phyloP scores from a whole-genome alignment of 1,140 invertebrate genomes.

The Dolichoris vasculosae region DNA sequence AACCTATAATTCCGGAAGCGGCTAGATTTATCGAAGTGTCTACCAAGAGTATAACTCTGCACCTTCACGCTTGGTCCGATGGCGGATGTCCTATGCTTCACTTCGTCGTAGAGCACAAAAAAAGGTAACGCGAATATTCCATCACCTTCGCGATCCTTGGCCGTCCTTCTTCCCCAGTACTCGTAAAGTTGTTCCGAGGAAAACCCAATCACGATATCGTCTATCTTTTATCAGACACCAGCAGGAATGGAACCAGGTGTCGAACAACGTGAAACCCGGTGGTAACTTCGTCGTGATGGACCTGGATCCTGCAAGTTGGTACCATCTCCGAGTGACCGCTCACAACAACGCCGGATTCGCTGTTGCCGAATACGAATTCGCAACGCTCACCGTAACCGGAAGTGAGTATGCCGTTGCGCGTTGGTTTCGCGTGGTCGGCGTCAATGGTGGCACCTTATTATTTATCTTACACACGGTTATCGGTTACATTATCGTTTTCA shows the following conservation, averaged over 20 bases:
- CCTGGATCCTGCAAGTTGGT: constrained; percentile 94
- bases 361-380: constrained; percentile 95
- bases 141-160: no score
- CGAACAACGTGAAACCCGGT: constrained; percentile 92
- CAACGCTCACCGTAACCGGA: constrained; percentile 94
- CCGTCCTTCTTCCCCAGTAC: no score
- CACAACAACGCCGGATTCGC: constrained; percentile 97
- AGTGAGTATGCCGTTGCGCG: constrained; percentile 77
- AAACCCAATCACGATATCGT: not conserved
- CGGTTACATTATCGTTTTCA: not conserved
- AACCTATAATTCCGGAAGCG: constrained; percentile 91
- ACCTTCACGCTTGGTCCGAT: constrained; percentile 94
- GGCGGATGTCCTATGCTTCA: constrained; percentile 96
- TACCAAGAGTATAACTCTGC: constrained; percentile 91
- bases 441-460: constrained; percentile 65
- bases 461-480: not conserved
- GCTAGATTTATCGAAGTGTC: constrained; percentile 93
- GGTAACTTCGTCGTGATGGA: constrained; percentile 94
- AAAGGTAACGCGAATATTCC: constrained; percentile 81
- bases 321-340: constrained; percentile 91
- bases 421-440: constrained; percentile 66
- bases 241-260: constrained; percentile 93
- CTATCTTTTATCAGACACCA: constrained; percentile 76
- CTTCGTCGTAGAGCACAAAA: constrained; percentile 96
- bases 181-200: no score